Percentiles rank a stretch among this genome's conserved stretches.
phyloP scores from a whole-genome alignment of 1,140 invertebrate genomes.

The roundworm (Caenorhabditis elegans) region WBcel235 BX284605.5:12353001-12353500 shows the following conservation, averaged over 20 bases:
- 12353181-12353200: constrained; percentile 13
- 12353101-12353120: constrained; percentile 46
- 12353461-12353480: constrained; percentile 50
- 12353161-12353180: constrained; percentile 48
- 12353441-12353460: constrained; percentile 47
- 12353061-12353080: constrained; percentile 45
- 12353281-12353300: constrained; percentile 47
- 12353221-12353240: not conserved
- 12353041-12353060: constrained; percentile 49
- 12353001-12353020: constrained; percentile 31
- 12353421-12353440: constrained; percentile 52
- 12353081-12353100: constrained; percentile 46
- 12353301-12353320: constrained; percentile 45
- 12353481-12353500: constrained; percentile 49
- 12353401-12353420: constrained; percentile 52
- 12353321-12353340: constrained; percentile 37
- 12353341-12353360: constrained; percentile 39
- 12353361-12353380: constrained; percentile 46
- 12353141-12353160: constrained; percentile 47
- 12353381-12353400: constrained; percentile 51
- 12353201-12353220: not conserved
- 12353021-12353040: constrained; percentile 47
- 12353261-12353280: constrained; percentile 8
- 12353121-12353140: constrained; percentile 45
- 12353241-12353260: not conserved